Conservation (phyloP, 2,888 invertebrate genomes). For the Mylabris sibirica region DNA sequence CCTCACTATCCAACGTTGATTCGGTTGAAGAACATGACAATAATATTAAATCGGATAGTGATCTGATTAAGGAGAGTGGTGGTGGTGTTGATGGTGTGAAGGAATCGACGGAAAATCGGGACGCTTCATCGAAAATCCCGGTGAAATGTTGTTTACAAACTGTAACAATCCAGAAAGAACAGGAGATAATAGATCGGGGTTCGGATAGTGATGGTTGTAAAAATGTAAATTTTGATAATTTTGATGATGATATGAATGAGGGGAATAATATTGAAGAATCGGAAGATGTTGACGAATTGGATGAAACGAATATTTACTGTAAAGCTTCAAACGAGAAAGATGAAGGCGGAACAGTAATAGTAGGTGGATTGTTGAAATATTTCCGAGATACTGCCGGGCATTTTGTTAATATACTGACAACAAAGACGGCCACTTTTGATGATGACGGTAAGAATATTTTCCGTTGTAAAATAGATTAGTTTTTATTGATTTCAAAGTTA, state of each 20-base stretch:
- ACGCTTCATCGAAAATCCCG: constrained; percentile 22
- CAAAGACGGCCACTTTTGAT: background rate
- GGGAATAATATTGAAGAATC: background rate
- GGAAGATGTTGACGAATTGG: constrained; percentile 6
- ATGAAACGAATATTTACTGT: background rate
- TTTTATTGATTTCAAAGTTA: background rate
- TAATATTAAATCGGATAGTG: background rate
- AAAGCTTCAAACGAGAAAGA: constrained; percentile 9
- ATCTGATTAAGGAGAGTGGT: background rate
- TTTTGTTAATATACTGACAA: background rate
- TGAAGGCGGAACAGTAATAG: no score
- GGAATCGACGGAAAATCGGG: background rate
- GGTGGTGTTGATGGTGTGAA: background rate
- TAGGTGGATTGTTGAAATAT: constrained; percentile 9
- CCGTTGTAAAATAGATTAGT: background rate
- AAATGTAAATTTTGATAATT: constrained; percentile 23
- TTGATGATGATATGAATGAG: constrained; percentile 13
- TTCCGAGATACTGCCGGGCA: background rate
- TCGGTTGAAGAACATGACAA: background rate
- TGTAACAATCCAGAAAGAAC: background rate
- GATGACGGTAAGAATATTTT: constrained; percentile 6
- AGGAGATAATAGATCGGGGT: background rate
- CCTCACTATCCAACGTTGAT: background rate
- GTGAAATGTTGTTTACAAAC: constrained; percentile 7
- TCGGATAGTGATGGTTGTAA: constrained; percentile 4